Evolutionary conservation across 2,113 vertebrate species (phyloP).

Genomic region (Microcebus griseorufus): DNA sequence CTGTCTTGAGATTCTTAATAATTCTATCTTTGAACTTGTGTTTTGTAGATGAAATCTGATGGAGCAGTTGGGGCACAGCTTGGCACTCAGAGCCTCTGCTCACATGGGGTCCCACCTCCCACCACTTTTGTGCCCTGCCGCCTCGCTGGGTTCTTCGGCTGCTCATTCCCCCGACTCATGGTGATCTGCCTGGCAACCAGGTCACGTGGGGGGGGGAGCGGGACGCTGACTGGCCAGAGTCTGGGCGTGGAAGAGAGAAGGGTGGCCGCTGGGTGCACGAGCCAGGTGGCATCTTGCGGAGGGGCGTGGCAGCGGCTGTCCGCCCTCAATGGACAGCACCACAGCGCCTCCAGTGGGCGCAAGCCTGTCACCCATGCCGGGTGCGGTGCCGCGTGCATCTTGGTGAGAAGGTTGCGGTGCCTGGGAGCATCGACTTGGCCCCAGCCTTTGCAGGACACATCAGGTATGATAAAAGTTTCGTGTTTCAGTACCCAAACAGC

Average conservation of each 20-base stretch:
- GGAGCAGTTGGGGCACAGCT: neutral
- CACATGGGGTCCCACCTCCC: neutral
- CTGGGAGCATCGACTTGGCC: neutral
- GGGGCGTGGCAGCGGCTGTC: too few species aligned
- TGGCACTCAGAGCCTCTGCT: neutral
- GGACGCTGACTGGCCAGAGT: neutral
- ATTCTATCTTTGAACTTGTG: neutral
- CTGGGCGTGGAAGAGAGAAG: neutral
- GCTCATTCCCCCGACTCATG: rapidly evolving
- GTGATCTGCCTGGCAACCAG: neutral
- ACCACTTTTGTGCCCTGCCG: neutral
- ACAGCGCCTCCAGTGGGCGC: rapidly evolving
- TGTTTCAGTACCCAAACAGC: neutral
- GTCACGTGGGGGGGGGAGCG: neutral
- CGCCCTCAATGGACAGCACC: neutral
- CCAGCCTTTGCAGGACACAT: neutral
- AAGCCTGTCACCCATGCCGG: neutral
- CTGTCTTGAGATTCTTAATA: neutral
- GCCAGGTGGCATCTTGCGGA: neutral
- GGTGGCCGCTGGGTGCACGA: neutral
- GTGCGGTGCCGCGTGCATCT: neutral
- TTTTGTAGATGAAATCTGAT: neutral
- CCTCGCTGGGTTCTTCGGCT: neutral
- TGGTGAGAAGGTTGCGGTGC: too few species aligned
- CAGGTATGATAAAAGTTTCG: neutral